Base-by-base conservation (phyloP, 2,113 vertebrate species). In the Protobothrops mucrosquamatus region DNA sequence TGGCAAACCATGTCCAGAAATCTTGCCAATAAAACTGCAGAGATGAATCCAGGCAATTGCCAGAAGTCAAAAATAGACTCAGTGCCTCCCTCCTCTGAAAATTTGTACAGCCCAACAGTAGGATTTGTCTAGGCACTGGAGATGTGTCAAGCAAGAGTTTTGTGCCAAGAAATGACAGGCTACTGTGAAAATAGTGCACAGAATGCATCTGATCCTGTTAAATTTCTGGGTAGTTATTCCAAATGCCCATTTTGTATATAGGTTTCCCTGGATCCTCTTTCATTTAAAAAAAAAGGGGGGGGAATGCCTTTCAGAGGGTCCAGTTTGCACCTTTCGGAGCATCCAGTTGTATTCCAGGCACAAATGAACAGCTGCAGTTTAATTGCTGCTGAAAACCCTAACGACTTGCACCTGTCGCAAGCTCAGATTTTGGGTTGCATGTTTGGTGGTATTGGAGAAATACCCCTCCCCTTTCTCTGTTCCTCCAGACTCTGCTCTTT, bases 381-480 rank as follows among this genome's bases (percentile, higher is more conserved):
- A 0, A 64, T 29, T 93, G 4, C 69, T 90, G 85, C 48, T 92
- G 69, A 48, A 94, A 93, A 92, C 88, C 88, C 46, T 91, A 87
- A 94, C 87, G 86, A 92, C 15, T 23, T 81, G 22, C 91, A 54
- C 90, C 88, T 94, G 87, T 89, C 22, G 34, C 12, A 55, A 34
- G 81, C 89, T 89, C 87, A 94, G 93, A 34, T 1, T 88, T 61
- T 59, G 1, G 2, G 3, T 5, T 89, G n/a, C 57, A 15, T 22
- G 93, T 88, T 94, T 95, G 89, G 87, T 39, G 90, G 92, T 0
- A 22, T 92, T 95, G 69, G 89, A 54, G 93, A 90, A 95, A 94
- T 20, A 61, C 14, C 88, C 48, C 43, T 94, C 74, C 74, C 34
- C 34, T 43, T 43, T 43, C 74, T 39, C 74, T 22, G 34, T 18